Evolutionary conservation across 1,140 invertebrate species (phyloP).

Genomic region (Hesperophylax magnus): DNA sequence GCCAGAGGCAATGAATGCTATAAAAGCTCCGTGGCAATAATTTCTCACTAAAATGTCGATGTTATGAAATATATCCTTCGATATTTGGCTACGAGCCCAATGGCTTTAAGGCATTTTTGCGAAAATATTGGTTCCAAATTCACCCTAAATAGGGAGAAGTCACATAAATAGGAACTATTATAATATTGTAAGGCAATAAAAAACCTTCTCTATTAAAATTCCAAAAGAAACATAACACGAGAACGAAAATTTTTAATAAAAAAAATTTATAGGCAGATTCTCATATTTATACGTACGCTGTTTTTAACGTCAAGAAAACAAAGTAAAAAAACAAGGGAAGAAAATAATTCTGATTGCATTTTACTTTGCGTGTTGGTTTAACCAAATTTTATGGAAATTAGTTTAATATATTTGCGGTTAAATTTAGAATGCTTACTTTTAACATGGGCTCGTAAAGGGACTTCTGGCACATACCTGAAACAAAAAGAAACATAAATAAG

Average conservation of each 20-base stretch:
- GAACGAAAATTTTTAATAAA: neutral
- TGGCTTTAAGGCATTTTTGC: slow-evolving; percentile 30
- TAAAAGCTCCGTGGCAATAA: neutral
- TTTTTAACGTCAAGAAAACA: neutral
- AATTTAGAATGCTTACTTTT: too few species aligned
- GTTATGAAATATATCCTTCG: slow-evolving; percentile 37
- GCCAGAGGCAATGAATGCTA: slow-evolving; percentile 15
- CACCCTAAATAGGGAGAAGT: slow-evolving; percentile 1
- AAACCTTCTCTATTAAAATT: neutral
- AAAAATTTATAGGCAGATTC: neutral
- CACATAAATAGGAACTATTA: slow-evolving; percentile 1
- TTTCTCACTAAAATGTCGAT: slow-evolving; percentile 29
- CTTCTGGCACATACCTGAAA: too few species aligned
- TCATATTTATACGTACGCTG: neutral
- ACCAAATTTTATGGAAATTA: too few species aligned
- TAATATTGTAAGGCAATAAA: neutral
- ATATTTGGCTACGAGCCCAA: slow-evolving; percentile 42
- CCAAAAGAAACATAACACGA: neutral
- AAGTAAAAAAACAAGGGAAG: neutral
- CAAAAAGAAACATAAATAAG: too few species aligned
- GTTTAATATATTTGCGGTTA: too few species aligned
- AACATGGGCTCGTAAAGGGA: too few species aligned
- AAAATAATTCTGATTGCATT: neutral
- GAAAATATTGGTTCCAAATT: slow-evolving; percentile 15
- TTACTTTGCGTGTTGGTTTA: too few species aligned